Percentiles rank a stretch among this genome's conserved stretches.
Evolutionary conservation across 1,140 invertebrate genomes (phyloP).

Genomic region (Drosophila biarmipes): DNA sequence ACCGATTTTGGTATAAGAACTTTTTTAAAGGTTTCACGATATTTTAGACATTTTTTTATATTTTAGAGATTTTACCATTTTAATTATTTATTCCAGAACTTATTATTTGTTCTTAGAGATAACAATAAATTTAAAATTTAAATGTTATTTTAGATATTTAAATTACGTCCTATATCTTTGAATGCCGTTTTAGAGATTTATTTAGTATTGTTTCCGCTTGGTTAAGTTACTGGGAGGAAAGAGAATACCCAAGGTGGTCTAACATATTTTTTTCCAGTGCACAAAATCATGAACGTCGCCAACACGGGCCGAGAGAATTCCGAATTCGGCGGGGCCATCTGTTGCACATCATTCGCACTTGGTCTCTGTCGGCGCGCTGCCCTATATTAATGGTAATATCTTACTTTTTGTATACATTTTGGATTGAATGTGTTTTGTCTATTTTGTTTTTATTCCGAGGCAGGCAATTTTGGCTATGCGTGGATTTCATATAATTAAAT

Average conservation of each 20-base stretch:
- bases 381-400: slow-evolving; percentile 82
- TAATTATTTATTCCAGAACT: too few species aligned
- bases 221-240: too few species aligned
- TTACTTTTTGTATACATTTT: slow-evolving; percentile 81
- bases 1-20: too few species aligned
- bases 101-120: too few species aligned
- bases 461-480: slow-evolving; percentile 59
- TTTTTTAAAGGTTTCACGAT: too few species aligned
- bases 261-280: slow-evolving; percentile 22
- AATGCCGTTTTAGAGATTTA: background rate
- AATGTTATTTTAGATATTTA: too few species aligned
- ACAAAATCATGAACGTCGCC: slow-evolving; percentile 41
- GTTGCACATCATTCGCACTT: slow-evolving; percentile 82
- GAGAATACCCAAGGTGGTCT: too few species aligned
- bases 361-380: slow-evolving; percentile 80
- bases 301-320: slow-evolving; percentile 52
- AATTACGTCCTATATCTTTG: too few species aligned
- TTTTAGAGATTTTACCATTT: too few species aligned
- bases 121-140: too few species aligned
- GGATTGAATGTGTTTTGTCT: slow-evolving; percentile 65
- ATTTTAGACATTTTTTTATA: too few species aligned
- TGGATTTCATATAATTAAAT: slow-evolving; percentile 77
- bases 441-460: slow-evolving; percentile 70
- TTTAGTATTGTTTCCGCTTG: too few species aligned
- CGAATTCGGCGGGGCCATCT: slow-evolving; percentile 77